A percentile compares a stretch with the other conserved stretches of the same genome.
These are phyloP conservation scores for Hydropotes inermis DNA, from an alignment of 2,113 vertebrate species.

Conservation along the genomic window DNA sequence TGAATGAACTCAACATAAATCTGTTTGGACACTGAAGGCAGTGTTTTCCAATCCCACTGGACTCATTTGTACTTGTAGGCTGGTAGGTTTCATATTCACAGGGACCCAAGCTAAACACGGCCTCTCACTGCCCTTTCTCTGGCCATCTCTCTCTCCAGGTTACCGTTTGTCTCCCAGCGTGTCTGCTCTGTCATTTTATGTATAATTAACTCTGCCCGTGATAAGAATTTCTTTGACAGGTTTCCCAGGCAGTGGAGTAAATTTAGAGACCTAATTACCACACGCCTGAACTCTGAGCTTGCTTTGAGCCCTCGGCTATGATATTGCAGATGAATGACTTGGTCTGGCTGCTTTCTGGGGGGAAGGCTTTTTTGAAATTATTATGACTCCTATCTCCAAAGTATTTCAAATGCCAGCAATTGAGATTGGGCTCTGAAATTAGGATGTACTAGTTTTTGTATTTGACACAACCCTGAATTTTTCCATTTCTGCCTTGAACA, in stretches of 20 bases:
- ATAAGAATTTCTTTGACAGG: constrained; percentile 53
- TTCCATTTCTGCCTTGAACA: not conserved
- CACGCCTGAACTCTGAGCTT: constrained; percentile 3
- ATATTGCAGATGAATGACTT: not conserved
- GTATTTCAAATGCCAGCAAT: not conserved
- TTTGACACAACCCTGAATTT: not conserved
- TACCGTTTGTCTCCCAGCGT: not conserved
- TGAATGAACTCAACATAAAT: not conserved
- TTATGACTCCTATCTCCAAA: not conserved
- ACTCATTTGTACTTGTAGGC: not conserved
- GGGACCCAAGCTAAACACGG: not conserved
- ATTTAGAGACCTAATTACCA: constrained; percentile 60
- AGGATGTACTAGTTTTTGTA: not conserved
- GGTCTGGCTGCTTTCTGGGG: not conserved
- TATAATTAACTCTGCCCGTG: constrained; percentile 24
- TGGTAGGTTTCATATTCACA: not conserved
- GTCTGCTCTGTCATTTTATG: constrained; percentile 33
- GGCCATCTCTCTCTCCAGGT: not conserved
- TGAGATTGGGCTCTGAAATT: not conserved
- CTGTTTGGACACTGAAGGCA: not conserved
- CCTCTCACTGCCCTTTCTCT: not conserved
- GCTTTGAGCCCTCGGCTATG: not conserved
- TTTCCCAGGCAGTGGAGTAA: constrained; percentile 29
- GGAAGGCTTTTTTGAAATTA: not conserved
- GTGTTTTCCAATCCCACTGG: not conserved